Base-by-base conservation (phyloP, 1,140 invertebrate species). In the Acyrthosiphon pisum region DNA sequence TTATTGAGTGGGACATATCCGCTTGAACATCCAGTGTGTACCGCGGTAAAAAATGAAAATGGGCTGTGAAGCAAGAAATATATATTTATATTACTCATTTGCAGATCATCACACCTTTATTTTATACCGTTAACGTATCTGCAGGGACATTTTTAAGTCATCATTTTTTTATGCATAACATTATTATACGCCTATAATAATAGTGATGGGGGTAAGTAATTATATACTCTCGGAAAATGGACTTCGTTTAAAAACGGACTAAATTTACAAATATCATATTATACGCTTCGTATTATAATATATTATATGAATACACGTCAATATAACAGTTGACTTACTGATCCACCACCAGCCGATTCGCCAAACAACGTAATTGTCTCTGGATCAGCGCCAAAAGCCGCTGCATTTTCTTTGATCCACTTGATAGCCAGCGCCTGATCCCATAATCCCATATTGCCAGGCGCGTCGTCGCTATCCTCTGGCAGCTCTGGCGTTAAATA, bases 321-420 rank as follows among this genome's bases (percentile, higher is more conserved):
- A 37, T n/a, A n/a, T 37, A 37, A 86, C 26, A 6, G 30, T 88
- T 26, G 11, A 94, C 97, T 97, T 0, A 98, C 98, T n/a, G 98
- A 98, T 37, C 97, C 98, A 18, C 97, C 98, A 1, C 98, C 98
- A 1, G 98, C 98, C 1, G 97, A 98, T 95, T 99, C 99, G 0
- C 99, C 99, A 94, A 99, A 99, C 4, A 99, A 95, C 0, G 99
- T 99, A 90, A 99, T 98, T 91, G 98, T 96, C 44, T 99, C 97
- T 0, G 98, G 97, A 95, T 99, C 98, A 4, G 99, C 99, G 9
- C 98, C 98, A 95, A 99, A 99, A 37, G 96, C 96, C 6, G 96
- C 96, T 20, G 98, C 98, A 95, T 99, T 99, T 93, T 98, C 97
- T 95, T 98, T 97, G 0, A 99, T 96, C 98, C 98, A 99, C 84